Conservation (phyloP, 2,888 invertebrate species). For the Zygothrica quintamaculata region DNA sequence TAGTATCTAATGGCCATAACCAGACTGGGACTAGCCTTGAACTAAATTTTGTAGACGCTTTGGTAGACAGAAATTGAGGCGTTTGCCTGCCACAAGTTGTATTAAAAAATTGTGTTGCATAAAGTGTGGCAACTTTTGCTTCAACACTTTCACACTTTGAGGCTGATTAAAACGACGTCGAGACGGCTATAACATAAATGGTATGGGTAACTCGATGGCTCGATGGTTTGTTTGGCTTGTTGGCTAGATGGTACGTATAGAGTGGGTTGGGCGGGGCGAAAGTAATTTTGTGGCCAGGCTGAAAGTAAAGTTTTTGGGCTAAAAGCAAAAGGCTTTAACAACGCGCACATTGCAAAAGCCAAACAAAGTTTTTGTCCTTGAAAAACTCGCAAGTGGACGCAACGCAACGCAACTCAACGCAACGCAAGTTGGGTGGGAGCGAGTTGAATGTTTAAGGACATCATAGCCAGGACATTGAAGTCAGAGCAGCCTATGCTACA, state of each 20-base stretch:
- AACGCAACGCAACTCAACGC: too few species aligned
- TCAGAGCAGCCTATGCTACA: slow-evolving; percentile 23
- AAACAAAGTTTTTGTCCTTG: slow-evolving; percentile 72
- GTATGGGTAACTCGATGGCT: too few species aligned
- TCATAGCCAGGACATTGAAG: slow-evolving; percentile 22
- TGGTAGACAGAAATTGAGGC: neutral
- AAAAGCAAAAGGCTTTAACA: slow-evolving; percentile 75
- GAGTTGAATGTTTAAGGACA: neutral
- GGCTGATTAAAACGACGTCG: slow-evolving; percentile 54
- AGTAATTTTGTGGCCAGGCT: slow-evolving; percentile 10
- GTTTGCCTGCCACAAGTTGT: slow-evolving; percentile 39
- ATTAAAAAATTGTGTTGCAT: slow-evolving; percentile 33
- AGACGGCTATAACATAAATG: slow-evolving; percentile 25
- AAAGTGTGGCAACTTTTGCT: slow-evolving; percentile 39
- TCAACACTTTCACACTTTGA: slow-evolving; percentile 45
- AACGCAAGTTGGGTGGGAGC: too few species aligned
- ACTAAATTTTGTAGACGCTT: slow-evolving; percentile 8
- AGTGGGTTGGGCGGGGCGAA: slow-evolving; percentile 22
- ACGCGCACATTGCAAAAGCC: slow-evolving; percentile 57
- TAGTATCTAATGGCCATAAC: neutral
- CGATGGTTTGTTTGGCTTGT: neutral
- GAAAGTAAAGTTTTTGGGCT: slow-evolving; percentile 61
- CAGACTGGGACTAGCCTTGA: slow-evolving; percentile 10
- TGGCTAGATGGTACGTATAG: slow-evolving; percentile 22
- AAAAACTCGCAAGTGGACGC: slow-evolving; percentile 51